Conservation (phyloP, 2,888 invertebrate genomes). For the Cheilosia scutellata region DNA sequence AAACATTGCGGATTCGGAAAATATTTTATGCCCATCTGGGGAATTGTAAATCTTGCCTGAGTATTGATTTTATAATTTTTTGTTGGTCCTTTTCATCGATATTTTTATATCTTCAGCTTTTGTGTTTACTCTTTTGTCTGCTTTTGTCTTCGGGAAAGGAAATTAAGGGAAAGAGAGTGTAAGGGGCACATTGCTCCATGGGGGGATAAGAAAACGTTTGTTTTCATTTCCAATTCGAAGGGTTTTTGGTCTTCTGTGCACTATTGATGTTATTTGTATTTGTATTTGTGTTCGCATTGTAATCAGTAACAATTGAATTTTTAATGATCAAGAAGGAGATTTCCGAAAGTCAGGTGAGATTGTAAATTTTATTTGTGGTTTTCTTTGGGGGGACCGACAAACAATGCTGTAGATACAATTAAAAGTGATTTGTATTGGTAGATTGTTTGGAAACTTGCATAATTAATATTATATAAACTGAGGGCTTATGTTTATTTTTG, state of each 20-base stretch:
- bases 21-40: conserved; percentile 73
- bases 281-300: conserved; percentile 44
- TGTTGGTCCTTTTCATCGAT: conserved; percentile 53
- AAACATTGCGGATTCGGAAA: conserved; percentile 56
- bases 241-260: conserved; percentile 13
- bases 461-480: no score
- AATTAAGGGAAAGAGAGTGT: not conserved
- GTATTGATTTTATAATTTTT: conserved; percentile 70
- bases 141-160: conserved; percentile 1
- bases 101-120: conserved; percentile 46
- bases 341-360: conserved; percentile 34
- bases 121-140: conserved; percentile 32
- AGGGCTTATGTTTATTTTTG: no score
- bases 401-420: conserved; percentile 11
- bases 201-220: conserved; percentile 30
- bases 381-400: conserved; percentile 26
- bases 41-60: conserved; percentile 68
- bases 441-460: no score
- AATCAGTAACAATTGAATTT: conserved; percentile 57
- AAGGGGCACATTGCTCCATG: not conserved
- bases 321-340: conserved; percentile 44
- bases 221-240: conserved; percentile 32
- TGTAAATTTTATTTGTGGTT: conserved; percentile 50
- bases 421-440: not conserved
- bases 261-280: conserved; percentile 10